Evolutionary conservation across 1,140 invertebrate species (phyloP), one percentile per base, ranked within the genome.

Genomic region (Papilio dardanus): DNA sequence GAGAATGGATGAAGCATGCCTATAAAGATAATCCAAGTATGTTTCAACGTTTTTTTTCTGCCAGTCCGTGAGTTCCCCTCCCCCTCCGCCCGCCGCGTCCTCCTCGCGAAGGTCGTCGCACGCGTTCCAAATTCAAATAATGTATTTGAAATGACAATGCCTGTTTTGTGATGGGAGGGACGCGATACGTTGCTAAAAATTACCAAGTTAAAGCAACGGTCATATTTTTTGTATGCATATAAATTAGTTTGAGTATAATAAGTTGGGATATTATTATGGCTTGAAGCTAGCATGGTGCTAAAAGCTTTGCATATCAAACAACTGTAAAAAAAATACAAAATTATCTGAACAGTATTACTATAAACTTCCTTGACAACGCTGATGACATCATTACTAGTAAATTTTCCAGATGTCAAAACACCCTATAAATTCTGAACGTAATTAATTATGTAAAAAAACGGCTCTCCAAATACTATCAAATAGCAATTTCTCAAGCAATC

Each of bases 61-160:
- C 46, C 35, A 62, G 62, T 74, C 77, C 74, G 58, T 68, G 19
- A 33, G 46, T 14, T 19, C 77, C 76, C 75, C 80, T 71, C 76
- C 80, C 71, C 74, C 42, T 65, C 77, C 74, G 74, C 24, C 76
- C 83, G 77, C 78, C 40, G 71, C 71, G 77, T 81, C 84, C 79
- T 84, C 82, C 67, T 74, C 54, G 66, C 79, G 84, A 87, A 90
- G 87, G 88, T 87, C 85, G 82, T 76, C 82, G 81, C 83, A 78
- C 84, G 85, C 73, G 79, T 82, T 81, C 80, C 81, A 77, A 80
- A 80, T 76, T 78, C 78, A 76, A 80, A 81, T 84, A 78, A 82
- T 81, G 75, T 83, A 83, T 77, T 79, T 74, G 73, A 78, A 83
- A 85, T 82, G 83, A 87, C 86, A 87, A 88, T 88, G 85, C 77